Evolutionary conservation across 2,888 invertebrate genomes (phyloP).

Genomic region (Podotricha telesiphe): DNA sequence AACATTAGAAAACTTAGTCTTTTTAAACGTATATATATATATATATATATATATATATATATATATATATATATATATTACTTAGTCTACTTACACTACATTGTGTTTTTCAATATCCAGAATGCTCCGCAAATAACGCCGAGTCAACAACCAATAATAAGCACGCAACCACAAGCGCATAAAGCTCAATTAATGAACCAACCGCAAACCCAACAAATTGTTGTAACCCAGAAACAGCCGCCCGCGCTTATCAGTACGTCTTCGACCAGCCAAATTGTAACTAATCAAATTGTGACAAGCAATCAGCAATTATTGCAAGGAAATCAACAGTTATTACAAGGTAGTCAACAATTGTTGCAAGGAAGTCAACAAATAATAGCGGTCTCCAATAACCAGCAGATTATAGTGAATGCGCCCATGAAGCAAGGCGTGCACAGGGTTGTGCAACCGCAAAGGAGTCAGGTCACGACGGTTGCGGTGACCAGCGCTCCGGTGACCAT

Average conservation of each 20-base stretch:
- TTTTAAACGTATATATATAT: too few species aligned
- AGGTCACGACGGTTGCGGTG: conserved; percentile 52
- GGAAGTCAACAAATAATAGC: conserved; percentile 71
- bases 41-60: not conserved
- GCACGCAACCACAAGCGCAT: conserved; percentile 79
- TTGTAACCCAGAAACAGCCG: conserved; percentile 74
- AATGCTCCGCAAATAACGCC: conserved; percentile 73
- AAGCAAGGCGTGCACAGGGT: conserved; percentile 66
- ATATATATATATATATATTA: too few species aligned
- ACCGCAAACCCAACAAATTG: conserved; percentile 66
- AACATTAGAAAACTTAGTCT: not conserved
- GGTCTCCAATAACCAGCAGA: conserved; percentile 73
- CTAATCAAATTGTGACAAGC: conserved; percentile 43
- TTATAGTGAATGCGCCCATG: conserved; percentile 70
- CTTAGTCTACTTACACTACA: conserved; percentile 1
- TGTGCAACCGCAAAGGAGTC: conserved; percentile 63
- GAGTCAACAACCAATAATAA: conserved; percentile 79
- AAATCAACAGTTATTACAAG: conserved; percentile 56
- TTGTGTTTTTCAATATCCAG: conserved; percentile 52
- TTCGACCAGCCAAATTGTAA: conserved; percentile 57
- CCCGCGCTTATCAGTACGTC: conserved; percentile 68
- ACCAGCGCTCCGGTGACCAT: conserved; percentile 51
- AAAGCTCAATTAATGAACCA: conserved; percentile 79
- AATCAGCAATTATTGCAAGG: conserved; percentile 58
- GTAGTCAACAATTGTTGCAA: conserved; percentile 63